These are phyloP conservation scores for Siniperca undulata DNA, from an alignment of 2,797 vertebrate species.

Conservation along the genomic window DNA sequence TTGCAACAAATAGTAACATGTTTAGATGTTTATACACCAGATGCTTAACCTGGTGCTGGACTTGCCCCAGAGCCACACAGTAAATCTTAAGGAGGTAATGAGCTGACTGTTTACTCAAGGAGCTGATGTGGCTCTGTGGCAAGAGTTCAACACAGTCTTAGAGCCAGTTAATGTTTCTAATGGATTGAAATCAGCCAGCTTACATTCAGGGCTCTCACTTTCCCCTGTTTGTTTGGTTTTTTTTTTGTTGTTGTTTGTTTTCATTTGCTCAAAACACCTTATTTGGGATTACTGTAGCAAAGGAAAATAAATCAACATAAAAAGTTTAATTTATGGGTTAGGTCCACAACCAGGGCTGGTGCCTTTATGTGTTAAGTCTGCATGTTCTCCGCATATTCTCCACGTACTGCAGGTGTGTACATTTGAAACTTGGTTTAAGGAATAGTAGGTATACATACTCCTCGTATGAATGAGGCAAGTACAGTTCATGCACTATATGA, in stretches of 20 bases:
- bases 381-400: not conserved
- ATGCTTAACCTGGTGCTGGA: not conserved
- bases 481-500: not conserved
- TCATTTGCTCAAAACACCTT: not conserved
- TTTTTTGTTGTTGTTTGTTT: no score
- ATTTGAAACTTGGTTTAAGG: not conserved
- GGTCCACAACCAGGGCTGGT: not conserved
- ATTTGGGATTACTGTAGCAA: not conserved
- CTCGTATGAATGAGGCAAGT: not conserved
- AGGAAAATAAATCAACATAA: not conserved
- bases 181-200: not conserved
- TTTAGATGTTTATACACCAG: not conserved
- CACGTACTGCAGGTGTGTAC: not conserved
- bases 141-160: slow-evolving; percentile 7
- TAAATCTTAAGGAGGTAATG: not conserved
- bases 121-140: not conserved
- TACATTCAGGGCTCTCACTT: not conserved
- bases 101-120: slow-evolving; percentile 1
- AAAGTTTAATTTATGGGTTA: not conserved
- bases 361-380: not conserved
- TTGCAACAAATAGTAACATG: not conserved
- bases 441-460: no score
- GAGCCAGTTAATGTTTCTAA: not conserved
- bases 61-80: not conserved
- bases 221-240: no score